Base-by-base conservation (phyloP, 1,140 invertebrate genomes). In the Drosophila orosa region DNA sequence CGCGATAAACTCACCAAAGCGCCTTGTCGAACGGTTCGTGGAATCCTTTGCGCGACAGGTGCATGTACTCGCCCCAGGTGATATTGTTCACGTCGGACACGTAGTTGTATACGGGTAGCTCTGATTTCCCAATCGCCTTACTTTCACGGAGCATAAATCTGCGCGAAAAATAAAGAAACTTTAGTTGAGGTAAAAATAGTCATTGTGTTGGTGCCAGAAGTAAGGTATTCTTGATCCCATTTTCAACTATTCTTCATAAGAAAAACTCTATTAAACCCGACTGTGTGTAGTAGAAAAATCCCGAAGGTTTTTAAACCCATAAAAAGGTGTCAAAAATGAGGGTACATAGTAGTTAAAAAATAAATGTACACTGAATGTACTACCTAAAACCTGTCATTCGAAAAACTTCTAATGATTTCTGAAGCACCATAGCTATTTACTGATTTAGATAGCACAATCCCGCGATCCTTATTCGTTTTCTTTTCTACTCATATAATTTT, bases 21-120 rank as follows among this genome's bases (percentile, higher is more conserved):
- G 87, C 78, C 68, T 92, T 92, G 73, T 92, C 90, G 68, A 92
- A 91, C 27, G 91, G 91, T 50, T 92, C 90, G 57, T 92, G 91
- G 63, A 87, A 91, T 60, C 91, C 91, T 58, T 90, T 74, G 40
- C 91, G 91, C 27, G 91, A 83, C 35, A 92, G 67, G n/a, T 92
- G 50, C 73, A 93, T 92, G 60, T 93, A 94, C 50, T 92, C 60
- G 55, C 91, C 91, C 93, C 93, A 93, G 17, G 92, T 93, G 50
- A 94, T 79, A 15, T 80, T 87, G 48, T 87, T 92, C 31, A 78
- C 86, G 63, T 91, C 82, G 82, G 92, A 93, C 22, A 93, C 78
- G 59, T 93, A 93, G 79, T 93, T 94, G 74, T 93, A 94, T 13
- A 94, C 92, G 17, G 92, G 92, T 45, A 93, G 91, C 74, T 93